Evolutionary conservation across 1,140 invertebrate genomes (phyloP), one percentile per base, ranked within the genome.

Genomic region (Mya arenaria): DNA sequence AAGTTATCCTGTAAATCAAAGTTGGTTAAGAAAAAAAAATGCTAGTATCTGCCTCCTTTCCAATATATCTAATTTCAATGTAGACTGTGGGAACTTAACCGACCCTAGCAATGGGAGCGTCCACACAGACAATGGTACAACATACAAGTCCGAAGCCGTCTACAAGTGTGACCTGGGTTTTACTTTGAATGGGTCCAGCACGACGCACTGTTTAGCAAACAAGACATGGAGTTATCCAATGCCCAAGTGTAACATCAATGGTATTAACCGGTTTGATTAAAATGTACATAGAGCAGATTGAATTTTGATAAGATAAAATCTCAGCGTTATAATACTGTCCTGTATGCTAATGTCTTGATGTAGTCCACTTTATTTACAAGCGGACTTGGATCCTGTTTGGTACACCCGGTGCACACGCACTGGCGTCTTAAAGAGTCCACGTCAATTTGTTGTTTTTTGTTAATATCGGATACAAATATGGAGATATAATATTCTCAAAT

Each of bases 91-190:
- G 15, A 10, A 10, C 30, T 52, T 58, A 4, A 4, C 8, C 15
- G 15, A 73, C 23, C 48, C 52, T 1, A 6, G 5, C 34, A 58
- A 56, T 10, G 71, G 71, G 0, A 13, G 8, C 4, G 71, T 73
- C 8, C 2, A 17, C 4, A 58, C 34, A n/a, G 19, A 32, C 10
- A 19, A 34, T n/a, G 71, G 71, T 37, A 73, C 71, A n/a, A 58
- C 32, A 39, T 73, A 58, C 37, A 23, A 28, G 28, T 25, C 48
- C 13, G 34, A 23, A 55, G 71, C 71, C n/a, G n/a, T 2, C 2
- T 73, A 73, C 71, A 37, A 34, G 13, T 73, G 71, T 58, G 5
- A 73, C 23, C 30, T 52, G 8, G 71, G 52, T 19, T 73, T 56
- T 23, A 73, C 19, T 32, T 23, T 73, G 32, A 34, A 23, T 58